Evolutionary conservation across 1,140 invertebrate species (phyloP), one percentile per base, ranked within the genome.

Genomic region (Metopolophium dirhodum): DNA sequence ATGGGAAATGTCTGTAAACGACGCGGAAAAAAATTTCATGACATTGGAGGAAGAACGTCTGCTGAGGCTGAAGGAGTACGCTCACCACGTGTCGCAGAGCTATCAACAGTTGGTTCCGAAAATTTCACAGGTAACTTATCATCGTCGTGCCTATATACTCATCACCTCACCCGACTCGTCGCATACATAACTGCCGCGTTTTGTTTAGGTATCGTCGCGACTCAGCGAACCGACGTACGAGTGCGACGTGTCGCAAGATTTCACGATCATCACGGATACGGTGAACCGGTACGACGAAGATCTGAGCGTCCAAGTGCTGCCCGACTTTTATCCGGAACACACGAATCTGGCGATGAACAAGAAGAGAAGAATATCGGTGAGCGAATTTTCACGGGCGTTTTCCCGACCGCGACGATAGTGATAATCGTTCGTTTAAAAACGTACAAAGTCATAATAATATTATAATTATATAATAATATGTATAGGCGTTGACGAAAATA

Each of bases 271-370:
- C 77, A 95, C 96, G 26, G 96, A 96, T 94, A 95, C 97, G 68
- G 96, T 96, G 94, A 96, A 96, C 82, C 95, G 96, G 92, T 95
- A 95, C 83, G 96, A 96, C 87, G 95, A 96, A 94, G 96, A 96
- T 89, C 95, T 96, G 57, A 96, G 96, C 9, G 97, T 99, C 95
- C 98, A 99, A 95, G 96, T 99, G 49, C 95, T 99, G 68, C 98
- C 98, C 0, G 98, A 99, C 95, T 99, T 99, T 95, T 99, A 99
- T 95, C 98, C 98, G 94, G 98, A 99, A 95, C 98, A 99, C 95
- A 97, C 98, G 91, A 98, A 98, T 3, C 96, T 99, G 94, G 97
- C 97, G 26, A 99, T 99, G 98, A 99, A 99, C 95, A 96, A 97
- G 91, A 98, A 99, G 94, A 95, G 98, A 90, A 96, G 98, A 94